Conservation (phyloP, 1,140 invertebrate genomes). For the Sycophaga agraensis region DNA sequence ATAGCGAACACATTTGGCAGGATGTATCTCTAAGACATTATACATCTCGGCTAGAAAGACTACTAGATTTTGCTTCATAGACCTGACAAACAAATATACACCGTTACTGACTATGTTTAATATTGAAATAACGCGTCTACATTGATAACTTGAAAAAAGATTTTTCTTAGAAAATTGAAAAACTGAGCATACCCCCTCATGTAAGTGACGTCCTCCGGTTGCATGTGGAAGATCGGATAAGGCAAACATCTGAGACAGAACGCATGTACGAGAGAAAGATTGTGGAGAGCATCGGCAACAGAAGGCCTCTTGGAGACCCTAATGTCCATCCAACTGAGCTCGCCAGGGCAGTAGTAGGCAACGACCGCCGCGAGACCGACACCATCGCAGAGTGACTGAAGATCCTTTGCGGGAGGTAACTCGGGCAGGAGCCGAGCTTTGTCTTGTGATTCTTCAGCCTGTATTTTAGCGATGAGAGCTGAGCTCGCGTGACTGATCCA, state of each 20-base stretch:
- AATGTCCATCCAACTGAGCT: constrained; percentile 75
- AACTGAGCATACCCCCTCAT: constrained; percentile 75
- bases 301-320: constrained; percentile 71
- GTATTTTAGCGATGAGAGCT: constrained; percentile 69
- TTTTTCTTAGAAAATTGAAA: too few species aligned
- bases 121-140: too few species aligned
- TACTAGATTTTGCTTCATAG: constrained; percentile 90
- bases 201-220: constrained; percentile 94
- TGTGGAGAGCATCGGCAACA: constrained; percentile 89
- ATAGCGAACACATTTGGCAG: constrained; percentile 82
- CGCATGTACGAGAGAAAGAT: constrained; percentile 84
- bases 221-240: constrained; percentile 90
- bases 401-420: constrained; percentile 54
- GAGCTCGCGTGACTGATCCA: constrained; percentile 89
- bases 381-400: constrained; percentile 80
- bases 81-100: constrained; percentile 70
- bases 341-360: constrained; percentile 91
- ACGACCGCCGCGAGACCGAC: constrained; percentile 85
- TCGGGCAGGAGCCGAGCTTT: constrained; percentile 54
- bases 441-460: constrained; percentile 47
- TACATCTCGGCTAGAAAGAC: constrained; percentile 95
- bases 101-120: too few species aligned
- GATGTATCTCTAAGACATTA: constrained; percentile 91
- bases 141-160: too few species aligned
- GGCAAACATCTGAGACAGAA: constrained; percentile 86